These are phyloP conservation scores for Tamandua tetradactyla DNA, from an alignment of 2,797 vertebrate species.

Conservation along the genomic window DNA sequence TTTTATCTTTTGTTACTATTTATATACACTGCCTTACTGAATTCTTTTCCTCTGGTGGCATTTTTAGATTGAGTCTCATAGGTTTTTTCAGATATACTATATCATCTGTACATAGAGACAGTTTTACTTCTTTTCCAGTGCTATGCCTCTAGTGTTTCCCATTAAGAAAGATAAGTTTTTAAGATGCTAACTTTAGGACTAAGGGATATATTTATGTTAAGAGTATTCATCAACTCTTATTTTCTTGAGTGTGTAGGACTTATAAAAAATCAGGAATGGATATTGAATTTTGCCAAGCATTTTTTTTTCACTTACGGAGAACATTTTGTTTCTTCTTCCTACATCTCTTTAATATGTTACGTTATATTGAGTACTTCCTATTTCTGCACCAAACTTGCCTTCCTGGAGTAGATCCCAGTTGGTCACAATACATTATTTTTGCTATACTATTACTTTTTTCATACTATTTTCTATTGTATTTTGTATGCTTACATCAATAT, in stretches of 20 bases:
- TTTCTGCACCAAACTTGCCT: not conserved
- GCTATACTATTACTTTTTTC: not conserved
- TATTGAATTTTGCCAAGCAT: not conserved
- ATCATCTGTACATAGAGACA: not conserved
- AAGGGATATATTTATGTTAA: not conserved
- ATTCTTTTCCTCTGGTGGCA: not conserved
- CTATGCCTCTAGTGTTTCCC: not conserved
- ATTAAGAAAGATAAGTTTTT: not conserved
- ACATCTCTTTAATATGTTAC: not conserved
- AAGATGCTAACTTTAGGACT: not conserved
- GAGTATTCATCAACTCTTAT: not conserved
- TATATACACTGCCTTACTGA: not conserved
- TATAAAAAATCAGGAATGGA: not conserved
- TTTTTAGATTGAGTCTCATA: not conserved
- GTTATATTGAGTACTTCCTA: not conserved
- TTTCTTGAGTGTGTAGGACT: not conserved
- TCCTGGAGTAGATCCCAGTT: not conserved
- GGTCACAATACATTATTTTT: not conserved
- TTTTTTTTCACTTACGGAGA: not conserved
- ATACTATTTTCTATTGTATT: not conserved
- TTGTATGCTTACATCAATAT: not conserved
- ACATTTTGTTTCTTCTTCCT: not conserved
- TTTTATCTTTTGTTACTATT: not conserved
- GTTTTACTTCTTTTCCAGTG: not conserved
- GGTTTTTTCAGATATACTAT: not conserved